phyloP scores from a whole-genome alignment of 2,888 invertebrate species.

The Yponomeuta plumbellus region DNA sequence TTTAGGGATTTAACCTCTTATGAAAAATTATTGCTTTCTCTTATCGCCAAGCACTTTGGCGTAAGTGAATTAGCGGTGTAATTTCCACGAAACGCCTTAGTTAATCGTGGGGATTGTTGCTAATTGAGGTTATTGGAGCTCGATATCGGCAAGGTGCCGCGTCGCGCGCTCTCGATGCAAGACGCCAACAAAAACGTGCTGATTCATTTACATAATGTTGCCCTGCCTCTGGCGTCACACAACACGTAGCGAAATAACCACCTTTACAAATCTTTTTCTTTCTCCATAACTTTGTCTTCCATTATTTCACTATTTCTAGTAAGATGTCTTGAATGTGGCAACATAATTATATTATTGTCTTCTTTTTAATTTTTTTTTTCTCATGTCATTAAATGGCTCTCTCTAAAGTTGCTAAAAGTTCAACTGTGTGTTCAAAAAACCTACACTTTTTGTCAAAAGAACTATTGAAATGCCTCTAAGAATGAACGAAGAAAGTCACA shows the following conservation, averaged over 20 bases:
- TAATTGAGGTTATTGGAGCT: conserved; percentile 70
- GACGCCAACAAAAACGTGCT: conserved; percentile 66
- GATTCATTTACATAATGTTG: conserved; percentile 71
- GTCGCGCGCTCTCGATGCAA: conserved; percentile 62
- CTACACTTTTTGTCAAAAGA: too few species aligned
- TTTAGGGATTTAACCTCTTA: conserved; percentile 63
- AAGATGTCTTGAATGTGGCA: not conserved
- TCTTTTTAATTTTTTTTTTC: too few species aligned
- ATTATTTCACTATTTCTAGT: not conserved
- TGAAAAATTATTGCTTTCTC: conserved; percentile 69
- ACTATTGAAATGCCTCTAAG: too few species aligned
- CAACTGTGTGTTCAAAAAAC: too few species aligned
- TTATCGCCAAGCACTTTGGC: conserved; percentile 55
- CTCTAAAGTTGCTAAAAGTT: too few species aligned
- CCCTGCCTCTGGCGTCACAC: conserved; percentile 14
- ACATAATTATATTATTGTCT: too few species aligned
- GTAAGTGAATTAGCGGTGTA: conserved; percentile 39
- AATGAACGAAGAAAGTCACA: too few species aligned
- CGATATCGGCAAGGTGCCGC: conserved; percentile 62
- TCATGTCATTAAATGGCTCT: too few species aligned
- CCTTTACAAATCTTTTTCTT: conserved; percentile 18
- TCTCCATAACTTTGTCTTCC: not conserved
- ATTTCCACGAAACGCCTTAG: conserved; percentile 35
- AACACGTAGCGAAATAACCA: conserved; percentile 22
- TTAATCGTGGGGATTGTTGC: conserved; percentile 34